Conservation (phyloP, 2,113 vertebrate genomes). For the Notarius quadriscutis region DNA sequence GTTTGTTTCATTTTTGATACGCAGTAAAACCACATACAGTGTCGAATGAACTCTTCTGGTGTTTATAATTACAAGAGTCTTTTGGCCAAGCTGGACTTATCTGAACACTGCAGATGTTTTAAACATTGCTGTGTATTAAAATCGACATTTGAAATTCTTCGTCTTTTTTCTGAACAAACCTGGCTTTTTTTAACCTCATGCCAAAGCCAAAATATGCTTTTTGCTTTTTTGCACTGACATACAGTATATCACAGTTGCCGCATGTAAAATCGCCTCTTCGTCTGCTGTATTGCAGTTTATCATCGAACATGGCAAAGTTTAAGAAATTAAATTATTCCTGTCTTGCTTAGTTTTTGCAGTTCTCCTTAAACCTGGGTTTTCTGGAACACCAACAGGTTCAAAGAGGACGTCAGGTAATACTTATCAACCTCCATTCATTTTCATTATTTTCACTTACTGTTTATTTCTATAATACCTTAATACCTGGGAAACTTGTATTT, state of each 20-base stretch:
- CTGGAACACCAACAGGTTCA: slow-evolving; percentile 72
- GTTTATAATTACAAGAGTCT: neutral
- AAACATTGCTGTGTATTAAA: neutral
- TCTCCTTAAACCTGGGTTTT: slow-evolving; percentile 83
- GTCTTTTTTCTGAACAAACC: neutral
- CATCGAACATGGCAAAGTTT: neutral
- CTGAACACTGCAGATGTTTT: neutral
- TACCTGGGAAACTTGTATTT: slow-evolving; percentile 22
- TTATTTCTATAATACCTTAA: slow-evolving; percentile 35
- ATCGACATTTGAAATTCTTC: neutral
- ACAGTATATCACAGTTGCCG: neutral
- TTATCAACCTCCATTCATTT: neutral
- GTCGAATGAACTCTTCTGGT: neutral
- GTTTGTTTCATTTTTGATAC: neutral
- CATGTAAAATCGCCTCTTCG: neutral
- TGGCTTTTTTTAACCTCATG: neutral
- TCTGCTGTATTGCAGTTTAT: neutral
- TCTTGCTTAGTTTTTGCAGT: slow-evolving; percentile 80
- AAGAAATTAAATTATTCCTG: neutral
- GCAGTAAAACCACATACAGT: too few species aligned
- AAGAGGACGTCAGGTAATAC: slow-evolving; percentile 87
- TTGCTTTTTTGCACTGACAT: neutral
- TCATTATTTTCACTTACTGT: neutral
- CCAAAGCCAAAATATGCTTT: neutral
- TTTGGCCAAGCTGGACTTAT: neutral